Percentiles rank a stretch among this genome's conserved stretches.
Evolutionary conservation across 2,797 vertebrate genomes (phyloP).

Genomic region (Gymnodraco acuticeps): DNA sequence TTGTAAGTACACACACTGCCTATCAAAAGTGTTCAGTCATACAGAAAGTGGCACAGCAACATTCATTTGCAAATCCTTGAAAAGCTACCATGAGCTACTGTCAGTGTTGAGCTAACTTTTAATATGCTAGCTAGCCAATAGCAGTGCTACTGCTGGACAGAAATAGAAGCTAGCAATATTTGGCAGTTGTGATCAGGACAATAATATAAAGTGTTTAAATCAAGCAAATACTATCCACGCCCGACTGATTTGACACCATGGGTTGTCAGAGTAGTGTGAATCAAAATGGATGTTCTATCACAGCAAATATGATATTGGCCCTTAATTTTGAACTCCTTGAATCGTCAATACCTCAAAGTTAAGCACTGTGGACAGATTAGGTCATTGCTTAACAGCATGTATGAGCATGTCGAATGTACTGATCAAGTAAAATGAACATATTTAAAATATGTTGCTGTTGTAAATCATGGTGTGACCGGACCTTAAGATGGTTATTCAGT

Average conservation of each 20-base stretch:
- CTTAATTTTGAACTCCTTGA: neutral
- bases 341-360: neutral
- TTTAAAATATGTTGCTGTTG: neutral
- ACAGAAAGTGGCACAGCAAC: neutral
- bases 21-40: neutral
- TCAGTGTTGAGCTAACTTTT: neutral
- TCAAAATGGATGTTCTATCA: neutral
- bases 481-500: neutral
- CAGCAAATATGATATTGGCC: neutral
- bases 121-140: conserved; percentile 40
- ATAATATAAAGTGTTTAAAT: neutral
- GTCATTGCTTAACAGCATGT: neutral
- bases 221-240: neutral
- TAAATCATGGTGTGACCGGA: conserved; percentile 12
- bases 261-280: too few species aligned
- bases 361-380: neutral
- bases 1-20: neutral
- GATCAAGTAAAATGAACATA: neutral
- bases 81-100: neutral
- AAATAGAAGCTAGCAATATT: neutral
- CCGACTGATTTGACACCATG: neutral
- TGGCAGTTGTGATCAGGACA: neutral
- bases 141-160: conserved; percentile 12
- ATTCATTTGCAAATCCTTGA: neutral
- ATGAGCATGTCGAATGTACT: neutral